Percentiles rank a stretch among this genome's conserved stretches.
These are phyloP conservation scores for Phorcus lineatus DNA, from an alignment of 2,888 invertebrate species.

Conservation along the genomic window DNA sequence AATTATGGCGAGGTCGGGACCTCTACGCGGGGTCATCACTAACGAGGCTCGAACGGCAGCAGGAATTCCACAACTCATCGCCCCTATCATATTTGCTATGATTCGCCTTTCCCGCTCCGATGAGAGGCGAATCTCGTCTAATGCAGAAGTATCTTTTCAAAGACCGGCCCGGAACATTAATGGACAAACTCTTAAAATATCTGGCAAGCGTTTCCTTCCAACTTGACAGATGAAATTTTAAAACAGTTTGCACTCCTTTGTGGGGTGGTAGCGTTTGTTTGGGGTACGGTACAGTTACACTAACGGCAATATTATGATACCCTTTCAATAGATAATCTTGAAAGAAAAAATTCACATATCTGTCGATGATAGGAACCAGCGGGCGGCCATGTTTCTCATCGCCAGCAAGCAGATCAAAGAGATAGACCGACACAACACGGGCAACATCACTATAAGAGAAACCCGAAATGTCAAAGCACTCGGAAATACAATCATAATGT, in stretches of 20 bases:
- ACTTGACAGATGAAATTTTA: conserved; percentile 34
- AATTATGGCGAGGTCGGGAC: neutral
- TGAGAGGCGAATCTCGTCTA: neutral
- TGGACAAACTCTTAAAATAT: conserved; percentile 26
- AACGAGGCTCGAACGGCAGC: neutral
- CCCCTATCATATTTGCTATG: neutral
- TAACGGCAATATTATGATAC: conserved; percentile 37
- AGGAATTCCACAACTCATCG: neutral
- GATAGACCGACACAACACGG: conserved; percentile 17
- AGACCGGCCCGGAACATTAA: conserved; percentile 17
- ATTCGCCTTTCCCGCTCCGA: neutral
- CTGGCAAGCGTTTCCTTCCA: conserved; percentile 18
- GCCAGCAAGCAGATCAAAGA: conserved; percentile 27
- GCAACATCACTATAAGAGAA: neutral
- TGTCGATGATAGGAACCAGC: conserved; percentile 30
- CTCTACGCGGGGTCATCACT: neutral
- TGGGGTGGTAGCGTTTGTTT: conserved; percentile 27
- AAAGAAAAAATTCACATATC: conserved; percentile 35
- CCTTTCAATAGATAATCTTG: conserved; percentile 38
- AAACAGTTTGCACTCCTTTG: conserved; percentile 37
- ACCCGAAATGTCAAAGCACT: conserved; percentile 24
- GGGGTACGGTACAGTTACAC: conserved; percentile 14
- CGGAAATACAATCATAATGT: conserved; percentile 22
- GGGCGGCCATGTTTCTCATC: conserved; percentile 33
- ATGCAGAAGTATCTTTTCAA: conserved; percentile 29